phyloP scores from a whole-genome alignment of 2,113 vertebrate genomes.

The Dermatemys mawii region DNA sequence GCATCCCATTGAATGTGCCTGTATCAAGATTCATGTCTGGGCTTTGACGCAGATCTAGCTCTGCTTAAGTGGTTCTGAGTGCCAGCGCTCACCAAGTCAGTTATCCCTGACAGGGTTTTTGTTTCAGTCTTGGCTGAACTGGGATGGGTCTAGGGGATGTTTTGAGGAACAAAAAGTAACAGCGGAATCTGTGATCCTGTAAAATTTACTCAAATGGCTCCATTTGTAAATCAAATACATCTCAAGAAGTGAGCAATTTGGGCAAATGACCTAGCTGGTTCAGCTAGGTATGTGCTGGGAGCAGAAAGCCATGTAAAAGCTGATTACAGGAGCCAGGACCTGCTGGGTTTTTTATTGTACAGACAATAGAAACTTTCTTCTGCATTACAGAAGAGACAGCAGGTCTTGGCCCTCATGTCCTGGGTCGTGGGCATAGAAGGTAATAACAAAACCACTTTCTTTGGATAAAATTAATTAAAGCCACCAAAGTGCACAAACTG shows the following conservation, averaged over 20 bases:
- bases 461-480: not conserved
- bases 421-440: not conserved
- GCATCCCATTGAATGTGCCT: not conserved
- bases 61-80: not conserved
- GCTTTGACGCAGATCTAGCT: slow-evolving; percentile 38
- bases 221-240: not conserved
- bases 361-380: not conserved
- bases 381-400: not conserved
- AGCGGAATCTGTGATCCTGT: not conserved
- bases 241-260: not conserved
- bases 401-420: not conserved
- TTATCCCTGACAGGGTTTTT: slow-evolving; percentile 1
- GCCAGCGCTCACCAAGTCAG: not conserved
- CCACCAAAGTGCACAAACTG: not conserved
- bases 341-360: not conserved
- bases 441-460: not conserved
- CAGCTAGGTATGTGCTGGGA: not conserved
- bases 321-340: too few relatives aligned
- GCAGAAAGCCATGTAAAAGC: too few relatives aligned
- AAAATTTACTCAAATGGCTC: not conserved
- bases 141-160: not conserved
- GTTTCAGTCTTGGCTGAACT: not conserved
- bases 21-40: not conserved
- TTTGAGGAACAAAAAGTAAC: not conserved
- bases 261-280: not conserved